These are phyloP conservation scores for Pachypeltis micranthus DNA, from an alignment of 1,140 invertebrate species.

Conservation along the genomic window DNA sequence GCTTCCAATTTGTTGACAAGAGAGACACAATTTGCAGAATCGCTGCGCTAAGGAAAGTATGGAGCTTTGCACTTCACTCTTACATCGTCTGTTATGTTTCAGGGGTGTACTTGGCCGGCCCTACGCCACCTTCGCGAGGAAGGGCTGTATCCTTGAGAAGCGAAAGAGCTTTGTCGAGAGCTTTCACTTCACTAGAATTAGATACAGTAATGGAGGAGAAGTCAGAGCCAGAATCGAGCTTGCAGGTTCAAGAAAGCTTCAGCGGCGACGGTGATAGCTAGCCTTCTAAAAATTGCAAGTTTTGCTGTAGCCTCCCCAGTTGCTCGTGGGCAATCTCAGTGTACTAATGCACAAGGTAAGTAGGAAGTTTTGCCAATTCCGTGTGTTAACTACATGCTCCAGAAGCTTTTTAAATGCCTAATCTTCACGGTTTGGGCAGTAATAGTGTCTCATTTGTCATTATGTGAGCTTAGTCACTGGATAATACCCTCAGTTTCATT, in stretches of 20 bases:
- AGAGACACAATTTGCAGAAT: too few relatives aligned
- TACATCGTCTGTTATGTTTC: too few relatives aligned
- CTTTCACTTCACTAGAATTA: constrained; percentile 59
- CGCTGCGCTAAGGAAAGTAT: too few relatives aligned
- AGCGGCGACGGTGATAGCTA: constrained; percentile 14
- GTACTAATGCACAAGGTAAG: neutral
- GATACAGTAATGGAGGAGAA: constrained; percentile 71
- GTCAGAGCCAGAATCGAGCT: constrained; percentile 50
- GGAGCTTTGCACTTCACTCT: too few relatives aligned
- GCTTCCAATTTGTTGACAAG: too few relatives aligned
- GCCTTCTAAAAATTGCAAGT: neutral
- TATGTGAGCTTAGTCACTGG: neutral
- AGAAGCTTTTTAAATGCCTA: neutral
- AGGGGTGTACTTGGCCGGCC: constrained; percentile 27
- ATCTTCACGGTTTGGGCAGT: neutral
- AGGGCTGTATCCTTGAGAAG: constrained; percentile 52
- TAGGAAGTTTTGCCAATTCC: neutral
- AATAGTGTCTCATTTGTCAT: neutral
- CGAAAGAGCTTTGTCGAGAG: constrained; percentile 46
- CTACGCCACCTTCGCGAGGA: constrained; percentile 25
- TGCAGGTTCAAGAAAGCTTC: constrained; percentile 2
- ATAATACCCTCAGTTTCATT: too few relatives aligned
- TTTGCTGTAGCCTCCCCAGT: neutral
- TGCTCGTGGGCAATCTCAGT: neutral
- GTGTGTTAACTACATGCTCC: neutral